Evolutionary conservation across 2,888 invertebrate species (phyloP).

Genomic region (Erynnis tages): DNA sequence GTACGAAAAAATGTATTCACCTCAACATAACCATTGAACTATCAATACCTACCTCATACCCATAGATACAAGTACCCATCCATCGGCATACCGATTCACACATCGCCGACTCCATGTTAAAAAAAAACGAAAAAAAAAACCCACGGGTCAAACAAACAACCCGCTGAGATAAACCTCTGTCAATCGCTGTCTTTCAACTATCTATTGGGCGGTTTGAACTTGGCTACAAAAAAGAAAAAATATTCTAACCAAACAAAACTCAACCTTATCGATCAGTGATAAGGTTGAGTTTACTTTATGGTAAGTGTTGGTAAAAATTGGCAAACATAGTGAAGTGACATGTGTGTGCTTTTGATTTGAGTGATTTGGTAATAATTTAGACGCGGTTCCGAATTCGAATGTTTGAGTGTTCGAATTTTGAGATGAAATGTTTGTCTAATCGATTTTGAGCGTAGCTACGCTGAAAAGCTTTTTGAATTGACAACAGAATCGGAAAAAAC

Average conservation of each 20-base stretch:
- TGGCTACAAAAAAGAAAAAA: constrained; percentile 1
- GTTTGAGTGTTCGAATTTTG: constrained; percentile 2
- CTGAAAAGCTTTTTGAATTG: too few relatives aligned
- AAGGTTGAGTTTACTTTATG: neutral
- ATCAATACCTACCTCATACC: neutral
- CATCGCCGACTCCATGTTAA: constrained; percentile 41
- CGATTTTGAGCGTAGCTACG: constrained; percentile 12
- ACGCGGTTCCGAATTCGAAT: constrained; percentile 16
- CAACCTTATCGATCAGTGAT: neutral
- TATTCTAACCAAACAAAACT: neutral
- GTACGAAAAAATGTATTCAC: too few relatives aligned
- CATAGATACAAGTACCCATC: neutral
- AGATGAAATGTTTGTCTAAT: constrained; percentile 15
- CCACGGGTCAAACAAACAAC: constrained; percentile 44
- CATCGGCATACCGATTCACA: constrained; percentile 42
- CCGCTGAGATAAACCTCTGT: constrained; percentile 49
- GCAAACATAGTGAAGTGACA: constrained; percentile 19
- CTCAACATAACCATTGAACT: too few relatives aligned
- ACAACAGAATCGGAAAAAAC: too few relatives aligned
- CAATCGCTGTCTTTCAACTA: constrained; percentile 43
- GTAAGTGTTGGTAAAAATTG: neutral
- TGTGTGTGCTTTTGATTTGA: constrained; percentile 19
- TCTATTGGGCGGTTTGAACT: constrained; percentile 30
- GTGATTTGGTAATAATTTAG: constrained; percentile 22
- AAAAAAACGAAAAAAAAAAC: constrained; percentile 21